phyloP scores from a whole-genome alignment of 92 coral and sea anemone genomes.

The Epizoanthus rinbou region DNA sequence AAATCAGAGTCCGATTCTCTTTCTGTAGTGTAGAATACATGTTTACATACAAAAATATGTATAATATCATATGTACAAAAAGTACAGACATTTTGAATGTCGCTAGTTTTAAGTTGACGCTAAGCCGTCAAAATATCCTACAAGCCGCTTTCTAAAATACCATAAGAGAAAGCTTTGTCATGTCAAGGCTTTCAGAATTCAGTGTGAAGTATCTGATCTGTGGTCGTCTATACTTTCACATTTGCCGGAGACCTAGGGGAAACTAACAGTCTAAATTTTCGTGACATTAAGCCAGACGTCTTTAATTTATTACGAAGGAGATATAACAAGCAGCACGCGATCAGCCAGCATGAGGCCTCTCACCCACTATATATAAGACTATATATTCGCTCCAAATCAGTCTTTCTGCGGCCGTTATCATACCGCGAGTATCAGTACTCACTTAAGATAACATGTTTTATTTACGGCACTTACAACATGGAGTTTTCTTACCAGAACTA shows the following conservation, averaged over 20 bases:
- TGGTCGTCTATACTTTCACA: too few relatives aligned
- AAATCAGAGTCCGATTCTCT: not conserved
- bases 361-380: not conserved
- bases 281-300: not conserved
- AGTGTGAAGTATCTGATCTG: too few relatives aligned
- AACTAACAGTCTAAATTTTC: not conserved
- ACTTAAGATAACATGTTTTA: not conserved
- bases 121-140: too few relatives aligned
- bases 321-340: not conserved
- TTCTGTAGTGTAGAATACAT: not conserved
- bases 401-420: not conserved
- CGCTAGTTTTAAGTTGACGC: too few relatives aligned
- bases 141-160: too few relatives aligned
- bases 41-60: too few relatives aligned
- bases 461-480: not conserved
- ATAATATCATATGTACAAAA: too few relatives aligned
- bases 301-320: not conserved
- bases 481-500: conserved; percentile 70
- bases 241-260: too few relatives aligned
- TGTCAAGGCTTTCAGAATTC: too few relatives aligned
- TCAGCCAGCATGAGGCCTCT: not conserved
- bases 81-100: too few relatives aligned
- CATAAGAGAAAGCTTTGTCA: too few relatives aligned
- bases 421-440: not conserved
- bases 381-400: not conserved